A percentile compares a stretch with the other conserved stretches of the same genome.
phyloP scores from a whole-genome alignment of 2,797 vertebrate genomes.

The Tenualosa ilisha region DNA sequence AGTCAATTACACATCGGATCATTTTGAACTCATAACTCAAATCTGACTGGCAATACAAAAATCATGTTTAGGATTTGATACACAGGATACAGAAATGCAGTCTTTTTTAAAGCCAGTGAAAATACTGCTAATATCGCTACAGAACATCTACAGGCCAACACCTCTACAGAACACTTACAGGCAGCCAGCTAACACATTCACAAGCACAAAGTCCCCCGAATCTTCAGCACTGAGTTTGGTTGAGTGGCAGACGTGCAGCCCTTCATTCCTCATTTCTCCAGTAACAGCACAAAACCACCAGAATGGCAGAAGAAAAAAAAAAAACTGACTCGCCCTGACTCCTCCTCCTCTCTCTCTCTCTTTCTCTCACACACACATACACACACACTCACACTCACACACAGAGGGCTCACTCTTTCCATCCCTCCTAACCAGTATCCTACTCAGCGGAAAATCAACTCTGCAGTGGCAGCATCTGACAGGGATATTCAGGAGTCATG shows the following conservation, averaged over 20 bases:
- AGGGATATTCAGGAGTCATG: not conserved
- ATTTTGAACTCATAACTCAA: too few relatives aligned
- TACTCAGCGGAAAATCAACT: slow-evolving; percentile 30
- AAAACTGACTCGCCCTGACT: slow-evolving; percentile 40
- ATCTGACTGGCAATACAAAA: too few relatives aligned
- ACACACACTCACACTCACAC: slow-evolving; percentile 1
- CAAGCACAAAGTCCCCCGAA: not conserved
- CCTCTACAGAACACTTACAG: not conserved
- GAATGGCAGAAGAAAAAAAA: not conserved
- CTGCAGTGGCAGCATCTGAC: slow-evolving; percentile 18
- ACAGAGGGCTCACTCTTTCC: slow-evolving; percentile 47
- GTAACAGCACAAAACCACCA: not conserved
- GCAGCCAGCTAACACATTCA: not conserved
- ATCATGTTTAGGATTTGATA: too few relatives aligned
- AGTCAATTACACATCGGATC: too few relatives aligned
- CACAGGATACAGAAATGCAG: not conserved
- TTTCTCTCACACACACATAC: not conserved
- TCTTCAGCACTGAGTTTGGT: not conserved
- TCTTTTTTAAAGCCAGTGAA: not conserved
- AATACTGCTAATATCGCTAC: not conserved
- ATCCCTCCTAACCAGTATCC: slow-evolving; percentile 25
- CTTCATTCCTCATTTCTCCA: not conserved
- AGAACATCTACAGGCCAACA: not conserved
- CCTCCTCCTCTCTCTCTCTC: not conserved
- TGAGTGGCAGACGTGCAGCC: not conserved